Evolutionary conservation across 2,113 vertebrate genomes (phyloP), one percentile per base, ranked within the genome.

Genomic region (Kryptolebias marmoratus): DNA sequence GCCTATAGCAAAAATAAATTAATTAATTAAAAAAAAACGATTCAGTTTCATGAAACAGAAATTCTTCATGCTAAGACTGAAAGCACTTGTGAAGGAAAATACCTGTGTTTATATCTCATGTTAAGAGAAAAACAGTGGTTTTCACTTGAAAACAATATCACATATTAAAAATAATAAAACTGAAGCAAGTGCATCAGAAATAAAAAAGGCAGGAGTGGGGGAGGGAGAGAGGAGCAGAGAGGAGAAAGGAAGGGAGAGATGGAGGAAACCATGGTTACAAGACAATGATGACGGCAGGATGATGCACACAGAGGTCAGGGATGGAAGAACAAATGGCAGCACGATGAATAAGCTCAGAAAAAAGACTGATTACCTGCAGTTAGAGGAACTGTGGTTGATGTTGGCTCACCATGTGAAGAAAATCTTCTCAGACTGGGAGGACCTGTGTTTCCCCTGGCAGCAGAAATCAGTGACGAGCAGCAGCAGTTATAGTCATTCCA

Each of bases 301-400:
- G 77, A 73, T 82, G 83, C 67, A 68, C 67, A 55, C 30, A 45
- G 54, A 22, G 56, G 72, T 73, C 68, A 75, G 49, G 32, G 22
- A 28, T 22, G 14, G 39, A 61, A 4, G 52, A 28, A 65, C 10
- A 4, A 45, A 28, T 22, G 15, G 45, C 8, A 47, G 42, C 48
- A 27, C 11, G 53, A 39, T 3, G 3, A 27, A 14, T 2, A 7
- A 0, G 22, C 22, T 22, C 22, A 22, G 22, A 22, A 58, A 30
- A 70, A 48, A 54, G 59, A 32, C 45, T 36, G 53, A 68, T 93
- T 92, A 94, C 94, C 94, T 94, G 89, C 75, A 70, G 83, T 64
- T 8, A 48, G 83, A 86, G 49, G 69, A 72, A 73, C 39, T 8
- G 63, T 47, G 52, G 67, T 47, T 59, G 55, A 64, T 58, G 79